Evolutionary conservation across 1,140 invertebrate genomes (phyloP).

Genomic region (Triops cancriformis): DNA sequence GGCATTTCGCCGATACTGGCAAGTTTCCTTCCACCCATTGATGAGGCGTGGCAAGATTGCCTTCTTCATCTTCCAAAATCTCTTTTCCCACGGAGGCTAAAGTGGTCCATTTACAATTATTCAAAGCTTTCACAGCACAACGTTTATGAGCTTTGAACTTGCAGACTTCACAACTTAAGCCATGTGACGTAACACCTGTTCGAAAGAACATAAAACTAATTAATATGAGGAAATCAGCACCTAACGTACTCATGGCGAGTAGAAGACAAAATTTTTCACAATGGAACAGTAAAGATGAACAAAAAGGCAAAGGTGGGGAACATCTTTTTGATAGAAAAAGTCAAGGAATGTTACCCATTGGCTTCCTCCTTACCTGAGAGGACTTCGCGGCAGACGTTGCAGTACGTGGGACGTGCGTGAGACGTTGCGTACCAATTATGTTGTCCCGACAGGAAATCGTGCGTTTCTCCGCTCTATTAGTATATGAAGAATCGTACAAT

Average conservation of each 20-base stretch:
- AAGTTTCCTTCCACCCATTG: slow-evolving; percentile 98
- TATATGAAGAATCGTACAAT: slow-evolving; percentile 21
- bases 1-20: slow-evolving; percentile 86
- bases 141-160: slow-evolving; percentile 94
- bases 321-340: too few relatives aligned
- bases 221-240: background rate
- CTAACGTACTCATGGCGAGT: background rate
- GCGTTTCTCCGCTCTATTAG: slow-evolving; percentile 46
- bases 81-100: slow-evolving; percentile 84
- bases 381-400: slow-evolving; percentile 89
- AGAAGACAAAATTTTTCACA: background rate
- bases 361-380: slow-evolving; percentile 51
- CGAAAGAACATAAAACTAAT: background rate
- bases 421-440: slow-evolving; percentile 91
- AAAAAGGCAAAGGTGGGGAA: background rate
- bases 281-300: background rate
- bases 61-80: slow-evolving; percentile 85
- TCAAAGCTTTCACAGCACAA: slow-evolving; percentile 80
- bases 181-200: slow-evolving; percentile 80
- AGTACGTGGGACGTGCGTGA: slow-evolving; percentile 89
- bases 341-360: too few relatives aligned
- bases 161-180: slow-evolving; percentile 91
- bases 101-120: slow-evolving; percentile 96
- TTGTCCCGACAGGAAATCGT: slow-evolving; percentile 71
- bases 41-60: slow-evolving; percentile 90